Evolutionary conservation across 2,888 invertebrate species (phyloP), one percentile per base, ranked within the genome.

Genomic region (Malacosoma neustria): DNA sequence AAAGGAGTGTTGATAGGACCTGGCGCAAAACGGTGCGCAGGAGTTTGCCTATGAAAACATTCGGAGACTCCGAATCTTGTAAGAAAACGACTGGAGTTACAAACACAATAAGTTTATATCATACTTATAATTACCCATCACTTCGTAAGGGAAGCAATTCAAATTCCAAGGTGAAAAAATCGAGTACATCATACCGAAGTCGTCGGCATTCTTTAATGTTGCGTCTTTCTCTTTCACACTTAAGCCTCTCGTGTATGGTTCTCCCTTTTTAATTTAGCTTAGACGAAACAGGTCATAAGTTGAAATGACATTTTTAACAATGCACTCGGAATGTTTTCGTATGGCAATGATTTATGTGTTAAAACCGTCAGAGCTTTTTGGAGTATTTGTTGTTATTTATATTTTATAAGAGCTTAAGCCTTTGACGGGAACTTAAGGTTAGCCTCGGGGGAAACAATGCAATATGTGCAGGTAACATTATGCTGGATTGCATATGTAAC

Each of bases 221-320:
- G 33, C 15, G 39, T 51, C 42, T 51, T 48, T 70, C 69, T 68
- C 70, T 50, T 64, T 72, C 59, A 44, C 48, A 45, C 64, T 49
- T 43, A 56, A 56, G 54, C 61, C 59, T 66, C 63, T 51, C 37
- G 41, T 46, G 54, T 61, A 53, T 49, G 41, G 60, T 49, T 73
- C 71, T 63, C 67, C 75, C 74, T 52, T 68, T 72, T 76, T 72
- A 77, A 76, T 79, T 76, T 73, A 61, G 62, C 61, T 79, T 71
- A 77, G 73, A 72, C 72, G 80, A 68, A 82, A 70, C 75, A 82
- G 77, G 79, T 79, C 81, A 75, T 80, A 82, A 85, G 81, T 79
- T 65, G 75, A 62, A 74, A 77, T 81, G 85, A 85, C 84, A 82
- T 80, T 82, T 81, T 79, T 71, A 84, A 85, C 84, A 85, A 84